Evolutionary conservation across 2,113 vertebrate species (phyloP), one percentile per base, ranked within the genome.

Genomic region (Corvus moneduloides): DNA sequence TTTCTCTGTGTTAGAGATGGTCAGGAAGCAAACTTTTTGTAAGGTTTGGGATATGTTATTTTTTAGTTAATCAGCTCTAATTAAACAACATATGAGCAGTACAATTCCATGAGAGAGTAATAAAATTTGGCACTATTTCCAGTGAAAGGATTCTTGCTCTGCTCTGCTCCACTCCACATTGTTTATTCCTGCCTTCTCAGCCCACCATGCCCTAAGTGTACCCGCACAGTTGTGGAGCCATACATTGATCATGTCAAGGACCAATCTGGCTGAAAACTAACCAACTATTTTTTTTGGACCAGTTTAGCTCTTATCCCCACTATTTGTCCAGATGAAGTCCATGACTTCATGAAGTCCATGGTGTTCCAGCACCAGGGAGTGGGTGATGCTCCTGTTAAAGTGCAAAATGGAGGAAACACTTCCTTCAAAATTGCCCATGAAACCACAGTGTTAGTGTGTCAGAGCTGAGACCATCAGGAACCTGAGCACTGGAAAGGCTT

Each of bases 161-260:
- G 10, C 35, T 76, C 46, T 58, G 6, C 22, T 77, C 9, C 6
- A 1, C 37, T 58, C 17, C 4, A 28, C 0, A 0, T 59, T 84
- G 13, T 27, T 89, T 58, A 23, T 75, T 87, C 15, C 33, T 43
- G 3, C 20, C 32, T 88, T 85, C 79, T 90, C 16, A 64, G 58
- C 30, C 41, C 28, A 35, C n/a, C 9, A 30, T 80, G 48, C 35
- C 27, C 11, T 75, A 0, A 28, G 39, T 37, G 62, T 37, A 13
- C 33, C 14, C 37, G 76, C 0, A 1, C 13, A 8, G 0, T 39
- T 82, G 18, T 63, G 66, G 28, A 63, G 27, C 7, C 33, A 8
- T 44, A 13, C 10, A 28, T 6, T 73, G 37, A 28, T n/a, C 17
- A n/a, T 7, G 9, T 63, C 33, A 74, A 78, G 64, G 17, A 55